These are phyloP conservation scores for Phodopus roborovskii DNA, from an alignment of 2,113 vertebrate species.

Conservation along the genomic window DNA sequence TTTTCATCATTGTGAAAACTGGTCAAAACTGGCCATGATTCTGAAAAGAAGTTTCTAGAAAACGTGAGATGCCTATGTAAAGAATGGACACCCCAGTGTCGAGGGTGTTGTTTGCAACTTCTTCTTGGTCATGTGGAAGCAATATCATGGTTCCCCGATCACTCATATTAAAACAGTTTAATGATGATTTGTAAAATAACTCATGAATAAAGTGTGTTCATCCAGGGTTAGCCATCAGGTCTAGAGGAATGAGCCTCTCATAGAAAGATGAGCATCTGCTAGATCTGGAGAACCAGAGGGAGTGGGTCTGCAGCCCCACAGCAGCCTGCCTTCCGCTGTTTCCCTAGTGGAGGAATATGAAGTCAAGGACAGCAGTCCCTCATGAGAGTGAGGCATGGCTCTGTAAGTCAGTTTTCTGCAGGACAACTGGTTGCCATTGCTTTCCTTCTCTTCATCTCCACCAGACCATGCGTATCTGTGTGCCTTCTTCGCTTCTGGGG, in stretches of 20 bases:
- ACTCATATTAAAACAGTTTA: neutral
- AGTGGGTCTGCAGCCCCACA: too few relatives aligned
- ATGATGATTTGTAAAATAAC: neutral
- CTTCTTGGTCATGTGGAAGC: neutral
- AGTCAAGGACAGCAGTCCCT: neutral
- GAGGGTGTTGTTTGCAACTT: neutral
- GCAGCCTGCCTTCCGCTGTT: fast-evolving
- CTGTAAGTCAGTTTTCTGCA: neutral
- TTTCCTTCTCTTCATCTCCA: neutral
- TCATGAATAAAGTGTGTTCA: neutral
- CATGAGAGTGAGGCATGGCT: neutral
- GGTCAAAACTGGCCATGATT: neutral
- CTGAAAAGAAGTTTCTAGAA: conserved; percentile 14
- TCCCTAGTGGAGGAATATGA: neutral
- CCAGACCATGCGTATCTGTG: neutral
- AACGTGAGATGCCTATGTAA: neutral
- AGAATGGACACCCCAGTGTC: neutral
- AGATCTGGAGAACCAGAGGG: neutral
- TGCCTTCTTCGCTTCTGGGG: neutral
- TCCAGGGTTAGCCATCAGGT: neutral
- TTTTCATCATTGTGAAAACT: neutral
- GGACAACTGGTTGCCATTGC: neutral
- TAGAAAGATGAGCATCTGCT: neutral
- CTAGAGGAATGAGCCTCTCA: neutral
- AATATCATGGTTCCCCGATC: neutral